Conservation (phyloP, 2,797 vertebrate genomes). For the Ibycter americanus region DNA sequence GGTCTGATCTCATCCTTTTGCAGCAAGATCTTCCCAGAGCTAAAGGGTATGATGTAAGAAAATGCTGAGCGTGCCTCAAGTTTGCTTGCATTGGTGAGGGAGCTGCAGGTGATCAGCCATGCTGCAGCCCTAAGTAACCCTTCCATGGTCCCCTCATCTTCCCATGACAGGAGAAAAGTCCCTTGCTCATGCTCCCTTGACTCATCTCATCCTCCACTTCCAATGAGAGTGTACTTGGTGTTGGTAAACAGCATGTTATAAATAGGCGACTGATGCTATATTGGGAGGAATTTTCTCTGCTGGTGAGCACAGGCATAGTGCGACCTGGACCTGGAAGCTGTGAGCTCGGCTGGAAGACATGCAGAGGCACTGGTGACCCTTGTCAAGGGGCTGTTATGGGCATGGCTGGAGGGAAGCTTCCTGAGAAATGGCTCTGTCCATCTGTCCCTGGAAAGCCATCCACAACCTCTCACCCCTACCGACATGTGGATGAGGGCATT, state of each 20-base stretch:
- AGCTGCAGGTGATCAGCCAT: not conserved
- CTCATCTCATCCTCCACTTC: not conserved
- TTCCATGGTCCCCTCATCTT: not conserved
- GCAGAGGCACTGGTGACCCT: not conserved
- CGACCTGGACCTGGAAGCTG: not conserved
- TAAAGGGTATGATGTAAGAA: not conserved
- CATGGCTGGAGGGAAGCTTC: not conserved
- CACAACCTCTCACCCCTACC: not conserved
- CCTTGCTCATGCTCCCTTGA: not conserved
- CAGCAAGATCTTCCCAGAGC: not conserved
- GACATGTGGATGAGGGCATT: not conserved
- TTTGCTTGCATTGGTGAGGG: not conserved
- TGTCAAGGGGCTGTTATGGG: not conserved
- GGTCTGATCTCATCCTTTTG: not conserved
- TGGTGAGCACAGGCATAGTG: not conserved
- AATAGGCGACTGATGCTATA: constrained; percentile 40
- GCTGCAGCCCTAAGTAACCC: not conserved
- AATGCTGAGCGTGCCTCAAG: not conserved
- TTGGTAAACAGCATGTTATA: constrained; percentile 52
- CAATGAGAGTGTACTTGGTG: not conserved
- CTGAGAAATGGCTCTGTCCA: not conserved
- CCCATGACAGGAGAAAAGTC: not conserved
- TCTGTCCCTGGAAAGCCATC: not conserved
- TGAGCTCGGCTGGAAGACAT: not conserved
- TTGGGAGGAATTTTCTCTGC: not conserved